Conservation (phyloP, 1,140 invertebrate genomes). For the Ceratina australensis region DNA sequence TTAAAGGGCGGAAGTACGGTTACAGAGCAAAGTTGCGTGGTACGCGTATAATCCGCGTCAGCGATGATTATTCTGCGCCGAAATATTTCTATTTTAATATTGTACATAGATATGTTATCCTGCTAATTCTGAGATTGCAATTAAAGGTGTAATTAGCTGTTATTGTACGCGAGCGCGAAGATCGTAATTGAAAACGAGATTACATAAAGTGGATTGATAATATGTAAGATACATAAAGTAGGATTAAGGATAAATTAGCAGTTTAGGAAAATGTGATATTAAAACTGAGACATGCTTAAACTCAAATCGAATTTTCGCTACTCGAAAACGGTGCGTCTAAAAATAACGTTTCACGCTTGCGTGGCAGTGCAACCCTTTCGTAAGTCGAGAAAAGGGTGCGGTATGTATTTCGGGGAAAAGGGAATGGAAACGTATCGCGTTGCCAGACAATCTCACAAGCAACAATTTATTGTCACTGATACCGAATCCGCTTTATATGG, state of each 20-base stretch:
- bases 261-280: not conserved
- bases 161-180: no score
- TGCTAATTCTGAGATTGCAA: no score
- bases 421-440: not conserved
- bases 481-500: no score
- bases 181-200: no score
- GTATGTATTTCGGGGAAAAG: conserved; percentile 1
- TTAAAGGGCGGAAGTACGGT: conserved; percentile 47
- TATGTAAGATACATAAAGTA: not conserved
- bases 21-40: conserved; percentile 16
- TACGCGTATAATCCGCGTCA: not conserved
- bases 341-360: conserved; percentile 31
- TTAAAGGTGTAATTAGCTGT: no score
- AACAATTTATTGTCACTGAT: no score
- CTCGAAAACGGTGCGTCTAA: conserved; percentile 6
- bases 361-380: conserved; percentile 20
- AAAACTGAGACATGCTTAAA: not conserved
- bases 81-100: conserved; percentile 5
- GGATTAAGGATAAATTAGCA: not conserved
- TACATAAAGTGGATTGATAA: not conserved
- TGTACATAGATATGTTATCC: no score
- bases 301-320: conserved; percentile 1
- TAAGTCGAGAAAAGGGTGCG: conserved; percentile 1
- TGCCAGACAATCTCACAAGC: no score
- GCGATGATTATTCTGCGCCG: not conserved